Evolutionary conservation across 2,888 invertebrate genomes (phyloP).

Genomic region (Monoplex corrugatus): DNA sequence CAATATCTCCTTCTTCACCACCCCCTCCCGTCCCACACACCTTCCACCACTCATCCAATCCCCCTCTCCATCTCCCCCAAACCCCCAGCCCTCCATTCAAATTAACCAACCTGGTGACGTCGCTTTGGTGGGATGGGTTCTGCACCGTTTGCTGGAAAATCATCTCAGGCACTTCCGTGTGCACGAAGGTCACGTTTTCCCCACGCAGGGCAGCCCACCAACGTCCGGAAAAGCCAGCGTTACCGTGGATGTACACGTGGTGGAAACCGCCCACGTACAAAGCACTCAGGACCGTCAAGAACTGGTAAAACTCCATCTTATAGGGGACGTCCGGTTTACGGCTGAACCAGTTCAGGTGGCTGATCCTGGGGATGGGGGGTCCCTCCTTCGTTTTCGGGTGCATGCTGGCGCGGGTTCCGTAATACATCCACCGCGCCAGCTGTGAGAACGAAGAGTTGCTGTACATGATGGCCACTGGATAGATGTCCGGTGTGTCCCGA

Average conservation of each 20-base stretch:
- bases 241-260: slow-evolving; percentile 55
- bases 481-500: slow-evolving; percentile 18
- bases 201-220: slow-evolving; percentile 51
- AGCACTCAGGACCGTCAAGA: slow-evolving; percentile 54
- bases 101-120: slow-evolving; percentile 12
- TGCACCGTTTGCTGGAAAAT: slow-evolving; percentile 41
- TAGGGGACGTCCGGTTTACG: background rate
- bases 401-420: slow-evolving; percentile 32
- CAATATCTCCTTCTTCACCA: too few relatives aligned
- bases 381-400: background rate
- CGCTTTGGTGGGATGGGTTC: slow-evolving; percentile 22
- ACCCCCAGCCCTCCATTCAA: background rate
- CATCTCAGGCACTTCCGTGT: slow-evolving; percentile 11
- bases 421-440: slow-evolving; percentile 47
- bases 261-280: slow-evolving; percentile 55
- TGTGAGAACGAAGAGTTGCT: slow-evolving; percentile 32
- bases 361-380: slow-evolving; percentile 41
- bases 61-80: background rate
- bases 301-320: slow-evolving; percentile 45
- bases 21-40: background rate
- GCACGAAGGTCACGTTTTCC: slow-evolving; percentile 49
- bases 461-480: slow-evolving; percentile 45
- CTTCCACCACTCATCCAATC: too few relatives aligned
- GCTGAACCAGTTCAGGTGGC: slow-evolving; percentile 42
- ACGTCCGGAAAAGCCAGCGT: slow-evolving; percentile 44